Percentiles rank a stretch among this genome's conserved stretches.
Evolutionary conservation across 1,140 invertebrate species (phyloP).

Genomic region (Holotrichia oblita): DNA sequence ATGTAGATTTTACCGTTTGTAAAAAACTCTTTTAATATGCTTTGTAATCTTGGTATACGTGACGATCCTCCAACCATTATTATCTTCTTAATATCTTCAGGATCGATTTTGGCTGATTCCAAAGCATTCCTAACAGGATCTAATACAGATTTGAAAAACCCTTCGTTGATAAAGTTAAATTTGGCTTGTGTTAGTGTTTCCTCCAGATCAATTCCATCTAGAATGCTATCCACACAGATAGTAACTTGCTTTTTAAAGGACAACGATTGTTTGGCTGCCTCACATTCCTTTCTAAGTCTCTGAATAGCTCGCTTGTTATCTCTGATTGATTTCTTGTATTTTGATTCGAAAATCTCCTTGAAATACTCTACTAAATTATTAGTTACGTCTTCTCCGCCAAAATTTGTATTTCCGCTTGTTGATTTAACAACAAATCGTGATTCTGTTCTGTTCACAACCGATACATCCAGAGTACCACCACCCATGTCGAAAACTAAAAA

Average conservation of each 20-base stretch:
- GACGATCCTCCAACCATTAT: constrained; percentile 99
- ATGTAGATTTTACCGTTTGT: constrained; percentile 73
- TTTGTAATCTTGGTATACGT: constrained; percentile 97
- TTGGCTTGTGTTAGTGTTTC: constrained; percentile 83
- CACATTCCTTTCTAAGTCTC: constrained; percentile 93
- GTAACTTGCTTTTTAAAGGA: constrained; percentile 95
- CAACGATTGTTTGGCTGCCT: constrained; percentile 97
- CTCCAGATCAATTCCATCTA: constrained; percentile 78
- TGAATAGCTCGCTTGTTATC: constrained; percentile 98
- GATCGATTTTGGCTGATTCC: constrained; percentile 93
- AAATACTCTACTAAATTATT: constrained; percentile 90
- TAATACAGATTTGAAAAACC: constrained; percentile 94
- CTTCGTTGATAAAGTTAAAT: constrained; percentile 91
- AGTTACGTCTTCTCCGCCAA: constrained; percentile 96
- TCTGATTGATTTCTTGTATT: constrained; percentile 92
- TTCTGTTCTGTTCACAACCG: constrained; percentile 68
- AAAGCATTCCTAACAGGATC: constrained; percentile 96
- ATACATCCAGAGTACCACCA: constrained; percentile 79
- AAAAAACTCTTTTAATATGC: constrained; percentile 95
- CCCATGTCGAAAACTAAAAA: constrained; percentile 89
- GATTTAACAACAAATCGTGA: constrained; percentile 96
- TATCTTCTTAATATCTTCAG: constrained; percentile 96
- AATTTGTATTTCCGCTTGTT: constrained; percentile 93
- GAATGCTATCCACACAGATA: constrained; percentile 91
- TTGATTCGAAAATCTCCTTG: constrained; percentile 90